Conservation (phyloP, 2,797 vertebrate species). For the Smutsia gigantea region DNA sequence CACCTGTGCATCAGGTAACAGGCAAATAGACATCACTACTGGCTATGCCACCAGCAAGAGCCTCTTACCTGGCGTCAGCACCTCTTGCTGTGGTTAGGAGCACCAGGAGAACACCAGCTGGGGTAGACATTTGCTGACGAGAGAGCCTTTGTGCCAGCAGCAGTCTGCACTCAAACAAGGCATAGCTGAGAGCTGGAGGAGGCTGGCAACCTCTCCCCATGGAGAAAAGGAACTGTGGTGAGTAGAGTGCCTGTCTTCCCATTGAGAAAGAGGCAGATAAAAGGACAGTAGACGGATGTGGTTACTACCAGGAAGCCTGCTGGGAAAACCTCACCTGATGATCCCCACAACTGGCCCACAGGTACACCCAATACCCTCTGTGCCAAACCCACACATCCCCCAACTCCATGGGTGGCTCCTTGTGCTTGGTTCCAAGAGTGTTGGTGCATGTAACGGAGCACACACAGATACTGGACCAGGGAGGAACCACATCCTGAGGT, state of each 20-base stretch:
- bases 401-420: background rate
- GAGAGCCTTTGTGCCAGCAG: background rate
- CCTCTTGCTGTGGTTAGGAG: background rate
- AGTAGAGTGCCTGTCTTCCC: background rate
- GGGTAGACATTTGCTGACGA: background rate
- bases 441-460: background rate
- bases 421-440: too few species aligned
- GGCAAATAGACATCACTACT: background rate
- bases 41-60: background rate
- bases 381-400: background rate
- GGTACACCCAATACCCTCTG: background rate
- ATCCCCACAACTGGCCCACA: background rate
- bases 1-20: background rate
- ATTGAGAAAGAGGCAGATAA: background rate
- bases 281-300: background rate
- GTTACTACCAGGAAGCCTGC: background rate
- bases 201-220: background rate
- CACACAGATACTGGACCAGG: background rate
- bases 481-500: too few species aligned
- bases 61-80: background rate
- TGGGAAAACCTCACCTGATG: background rate
- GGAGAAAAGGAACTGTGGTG: background rate
- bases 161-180: too few species aligned
- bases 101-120: background rate
- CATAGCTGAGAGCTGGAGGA: background rate